Evolutionary conservation across 2,888 invertebrate genomes (phyloP).

Genomic region (Augiades crinisus): DNA sequence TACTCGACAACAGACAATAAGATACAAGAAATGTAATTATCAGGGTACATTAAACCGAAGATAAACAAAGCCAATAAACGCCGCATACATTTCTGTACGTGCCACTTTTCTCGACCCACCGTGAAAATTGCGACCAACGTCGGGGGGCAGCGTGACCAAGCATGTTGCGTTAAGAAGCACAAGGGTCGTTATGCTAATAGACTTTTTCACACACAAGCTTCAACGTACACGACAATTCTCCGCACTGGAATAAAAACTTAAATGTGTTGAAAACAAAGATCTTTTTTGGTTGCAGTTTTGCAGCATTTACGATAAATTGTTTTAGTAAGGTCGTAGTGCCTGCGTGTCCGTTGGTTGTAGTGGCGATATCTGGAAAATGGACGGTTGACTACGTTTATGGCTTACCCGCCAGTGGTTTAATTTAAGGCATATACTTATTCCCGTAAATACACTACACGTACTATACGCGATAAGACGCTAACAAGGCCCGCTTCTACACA

Average conservation of each 20-base stretch:
- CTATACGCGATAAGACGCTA: slow-evolving; percentile 59
- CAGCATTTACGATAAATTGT: slow-evolving; percentile 36
- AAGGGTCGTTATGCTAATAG: slow-evolving; percentile 77
- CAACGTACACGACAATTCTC: slow-evolving; percentile 22
- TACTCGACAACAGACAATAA: background rate
- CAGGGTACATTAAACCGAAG: background rate
- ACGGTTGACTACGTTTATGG: slow-evolving; percentile 80
- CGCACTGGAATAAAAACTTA: slow-evolving; percentile 35
- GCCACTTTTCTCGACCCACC: slow-evolving; percentile 44
- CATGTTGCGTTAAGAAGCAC: slow-evolving; percentile 79
- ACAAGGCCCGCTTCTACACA: slow-evolving; percentile 64
- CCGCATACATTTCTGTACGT: slow-evolving; percentile 27
- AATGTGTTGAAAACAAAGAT: background rate
- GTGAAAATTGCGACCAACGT: slow-evolving; percentile 75
- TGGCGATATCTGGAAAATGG: slow-evolving; percentile 76
- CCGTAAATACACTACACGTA: slow-evolving; percentile 64
- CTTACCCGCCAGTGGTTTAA: slow-evolving; percentile 65
- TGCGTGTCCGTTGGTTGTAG: slow-evolving; percentile 71
- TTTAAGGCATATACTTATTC: slow-evolving; percentile 65
- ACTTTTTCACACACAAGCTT: slow-evolving; percentile 38
- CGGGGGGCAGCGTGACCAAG: slow-evolving; percentile 78
- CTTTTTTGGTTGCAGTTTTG: slow-evolving; percentile 7
- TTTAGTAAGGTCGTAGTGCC: slow-evolving; percentile 39
- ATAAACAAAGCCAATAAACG: slow-evolving; percentile 23
- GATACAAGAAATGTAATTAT: background rate